Evolutionary conservation across 2,797 vertebrate species (phyloP).

Genomic region (Platalea minor): DNA sequence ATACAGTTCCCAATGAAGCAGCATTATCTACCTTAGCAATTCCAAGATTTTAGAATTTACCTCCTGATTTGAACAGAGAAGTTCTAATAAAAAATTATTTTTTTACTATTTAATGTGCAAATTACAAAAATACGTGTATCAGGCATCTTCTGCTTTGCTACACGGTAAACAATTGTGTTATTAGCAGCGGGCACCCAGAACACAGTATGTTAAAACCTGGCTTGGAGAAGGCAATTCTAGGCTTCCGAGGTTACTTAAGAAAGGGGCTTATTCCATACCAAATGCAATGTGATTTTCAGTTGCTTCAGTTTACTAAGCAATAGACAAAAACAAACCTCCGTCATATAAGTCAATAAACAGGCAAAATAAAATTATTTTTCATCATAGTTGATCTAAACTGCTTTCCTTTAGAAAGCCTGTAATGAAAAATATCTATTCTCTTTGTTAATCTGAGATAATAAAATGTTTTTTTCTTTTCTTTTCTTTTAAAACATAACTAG

Average conservation of each 20-base stretch:
- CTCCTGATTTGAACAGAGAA: background rate
- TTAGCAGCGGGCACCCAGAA: background rate
- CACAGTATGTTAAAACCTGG: background rate
- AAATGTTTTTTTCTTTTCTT: background rate
- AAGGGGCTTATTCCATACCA: background rate
- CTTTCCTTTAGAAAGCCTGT: background rate
- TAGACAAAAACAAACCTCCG: background rate
- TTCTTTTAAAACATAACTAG: slow-evolving; percentile 3
- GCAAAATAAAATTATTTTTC: background rate
- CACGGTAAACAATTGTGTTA: background rate
- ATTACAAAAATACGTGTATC: background rate
- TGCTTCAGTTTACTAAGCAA: background rate
- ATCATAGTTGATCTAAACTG: background rate
- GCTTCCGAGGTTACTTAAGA: background rate
- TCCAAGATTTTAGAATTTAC: background rate
- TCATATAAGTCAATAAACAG: background rate
- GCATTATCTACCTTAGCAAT: background rate
- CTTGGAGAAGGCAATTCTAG: background rate
- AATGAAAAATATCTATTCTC: background rate
- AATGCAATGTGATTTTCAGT: background rate
- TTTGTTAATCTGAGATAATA: background rate
- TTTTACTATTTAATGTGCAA: background rate
- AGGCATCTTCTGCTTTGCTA: background rate
- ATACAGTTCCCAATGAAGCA: background rate
- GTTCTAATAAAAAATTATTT: background rate